Evolutionary conservation across 2,888 invertebrate species (phyloP).

Genomic region (Pristionchus mayeri): DNA sequence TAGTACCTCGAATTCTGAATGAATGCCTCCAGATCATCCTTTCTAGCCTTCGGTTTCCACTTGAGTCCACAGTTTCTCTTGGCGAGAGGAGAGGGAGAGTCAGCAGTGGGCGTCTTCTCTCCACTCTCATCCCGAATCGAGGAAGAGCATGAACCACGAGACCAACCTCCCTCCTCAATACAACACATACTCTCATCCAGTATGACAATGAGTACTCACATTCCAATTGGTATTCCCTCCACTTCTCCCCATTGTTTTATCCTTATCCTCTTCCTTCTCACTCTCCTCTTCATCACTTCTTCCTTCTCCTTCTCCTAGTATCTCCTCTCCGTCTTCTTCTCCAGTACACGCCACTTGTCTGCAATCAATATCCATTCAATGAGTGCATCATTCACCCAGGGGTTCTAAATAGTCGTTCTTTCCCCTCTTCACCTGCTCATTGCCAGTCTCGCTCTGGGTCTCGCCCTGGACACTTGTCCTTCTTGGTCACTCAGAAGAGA

Average conservation of each 20-base stretch:
- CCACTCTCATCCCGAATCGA: conserved; percentile 55
- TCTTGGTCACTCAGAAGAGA: conserved; percentile 45
- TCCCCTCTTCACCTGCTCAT: conserved; percentile 39
- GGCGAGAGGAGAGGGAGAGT: conserved; percentile 58
- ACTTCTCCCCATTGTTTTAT: conserved; percentile 7
- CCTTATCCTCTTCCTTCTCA: conserved; percentile 22
- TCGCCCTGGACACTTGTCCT: conserved; percentile 28
- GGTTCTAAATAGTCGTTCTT: too few relatives aligned
- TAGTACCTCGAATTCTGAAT: conserved; percentile 65
- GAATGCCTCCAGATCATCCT: conserved; percentile 69
- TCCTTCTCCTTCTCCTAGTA: conserved; percentile 3
- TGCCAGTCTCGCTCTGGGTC: conserved; percentile 38
- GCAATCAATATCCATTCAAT: not conserved
- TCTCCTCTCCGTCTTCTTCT: conserved; percentile 45
- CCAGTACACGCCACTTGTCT: conserved; percentile 49
- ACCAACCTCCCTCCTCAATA: not conserved
- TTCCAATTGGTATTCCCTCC: not conserved
- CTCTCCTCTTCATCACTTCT: conserved; percentile 38
- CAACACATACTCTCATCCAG: not conserved
- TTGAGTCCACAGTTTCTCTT: conserved; percentile 56
- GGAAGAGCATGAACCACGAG: not conserved
- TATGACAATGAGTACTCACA: not conserved
- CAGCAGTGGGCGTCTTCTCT: conserved; percentile 66
- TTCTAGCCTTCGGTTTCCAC: conserved; percentile 68
- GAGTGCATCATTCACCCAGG: too few relatives aligned